Evolutionary conservation across 1,140 invertebrate genomes (phyloP).

Genomic region (Branchinecta lynchi): DNA sequence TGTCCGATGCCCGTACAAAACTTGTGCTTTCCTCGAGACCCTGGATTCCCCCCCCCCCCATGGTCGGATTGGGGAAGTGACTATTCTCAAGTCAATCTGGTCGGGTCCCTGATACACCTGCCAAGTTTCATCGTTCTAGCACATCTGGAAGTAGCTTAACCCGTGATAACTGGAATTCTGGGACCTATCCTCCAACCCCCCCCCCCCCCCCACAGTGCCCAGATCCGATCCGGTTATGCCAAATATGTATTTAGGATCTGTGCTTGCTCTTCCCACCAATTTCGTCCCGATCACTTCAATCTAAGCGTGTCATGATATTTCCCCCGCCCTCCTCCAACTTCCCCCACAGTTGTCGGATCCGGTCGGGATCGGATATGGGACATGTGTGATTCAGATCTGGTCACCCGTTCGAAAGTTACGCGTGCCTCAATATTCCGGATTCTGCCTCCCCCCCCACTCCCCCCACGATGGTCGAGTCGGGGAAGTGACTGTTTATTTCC

Average conservation of each 20-base stretch:
- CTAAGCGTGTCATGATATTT: neutral
- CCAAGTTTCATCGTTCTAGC: too few species aligned
- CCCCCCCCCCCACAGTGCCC: neutral
- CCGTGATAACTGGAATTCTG: too few species aligned
- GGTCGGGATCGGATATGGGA: neutral
- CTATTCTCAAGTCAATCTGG: too few species aligned
- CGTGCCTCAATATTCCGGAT: neutral
- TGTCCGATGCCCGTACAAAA: too few species aligned
- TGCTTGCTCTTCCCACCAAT: conserved; percentile 5
- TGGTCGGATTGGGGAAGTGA: too few species aligned
- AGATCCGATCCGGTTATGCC: conserved; percentile 4
- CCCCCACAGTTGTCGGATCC: neutral
- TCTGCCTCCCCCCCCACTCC: neutral
- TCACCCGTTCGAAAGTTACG: neutral
- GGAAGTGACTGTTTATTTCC: conserved; percentile 4
- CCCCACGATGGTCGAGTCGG: neutral
- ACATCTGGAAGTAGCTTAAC: too few species aligned
- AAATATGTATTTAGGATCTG: conserved; percentile 1
- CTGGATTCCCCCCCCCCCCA: too few species aligned
- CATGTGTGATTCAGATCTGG: neutral
- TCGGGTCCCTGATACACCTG: too few species aligned
- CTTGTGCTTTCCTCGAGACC: too few species aligned
- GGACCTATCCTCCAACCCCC: too few species aligned
- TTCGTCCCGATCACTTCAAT: conserved; percentile 4
- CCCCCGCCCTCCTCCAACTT: neutral